phyloP scores from a whole-genome alignment of 2,113 vertebrate genomes.

The Pteronura brasiliensis region DNA sequence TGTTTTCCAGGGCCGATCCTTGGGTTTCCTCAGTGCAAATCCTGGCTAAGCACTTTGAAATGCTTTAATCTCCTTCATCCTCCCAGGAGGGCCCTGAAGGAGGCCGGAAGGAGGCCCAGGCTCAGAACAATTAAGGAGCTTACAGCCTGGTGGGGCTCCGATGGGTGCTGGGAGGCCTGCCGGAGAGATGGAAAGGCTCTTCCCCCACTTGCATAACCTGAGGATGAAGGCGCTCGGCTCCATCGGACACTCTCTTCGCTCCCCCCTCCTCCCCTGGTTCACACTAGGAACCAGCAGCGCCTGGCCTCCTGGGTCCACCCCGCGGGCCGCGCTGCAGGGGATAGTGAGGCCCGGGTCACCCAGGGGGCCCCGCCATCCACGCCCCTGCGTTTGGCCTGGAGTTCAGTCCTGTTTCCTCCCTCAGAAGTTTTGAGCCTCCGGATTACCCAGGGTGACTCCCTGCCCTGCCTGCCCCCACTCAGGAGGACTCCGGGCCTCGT shows the following conservation, averaged over 20 bases:
- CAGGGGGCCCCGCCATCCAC: fast-evolving
- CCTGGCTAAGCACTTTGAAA: conserved; percentile 17
- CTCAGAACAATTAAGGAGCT: conserved; percentile 47
- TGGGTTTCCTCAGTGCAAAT: not conserved
- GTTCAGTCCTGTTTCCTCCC: too few species aligned
- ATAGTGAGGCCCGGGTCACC: not conserved
- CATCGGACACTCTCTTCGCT: fast-evolving
- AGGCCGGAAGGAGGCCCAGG: not conserved
- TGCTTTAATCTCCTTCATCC: conserved; percentile 50
- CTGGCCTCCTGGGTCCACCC: fast-evolving
- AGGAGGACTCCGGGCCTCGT: not conserved
- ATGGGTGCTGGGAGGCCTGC: not conserved
- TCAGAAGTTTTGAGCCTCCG: fast-evolving
- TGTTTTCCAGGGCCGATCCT: not conserved
- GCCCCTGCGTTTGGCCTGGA: fast-evolving
- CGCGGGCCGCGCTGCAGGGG: fast-evolving
- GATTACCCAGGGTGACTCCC: not conserved
- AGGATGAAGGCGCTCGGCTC: fast-evolving
- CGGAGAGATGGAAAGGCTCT: fast-evolving
- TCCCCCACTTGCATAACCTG: fast-evolving
- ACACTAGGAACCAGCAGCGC: fast-evolving
- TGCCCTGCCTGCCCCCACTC: fast-evolving
- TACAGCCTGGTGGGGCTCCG: not conserved
- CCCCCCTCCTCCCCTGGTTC: not conserved
- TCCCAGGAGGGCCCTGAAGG: not conserved